Base-by-base conservation (phyloP, 2,888 invertebrate species). In the Herminia tarsipennalis region DNA sequence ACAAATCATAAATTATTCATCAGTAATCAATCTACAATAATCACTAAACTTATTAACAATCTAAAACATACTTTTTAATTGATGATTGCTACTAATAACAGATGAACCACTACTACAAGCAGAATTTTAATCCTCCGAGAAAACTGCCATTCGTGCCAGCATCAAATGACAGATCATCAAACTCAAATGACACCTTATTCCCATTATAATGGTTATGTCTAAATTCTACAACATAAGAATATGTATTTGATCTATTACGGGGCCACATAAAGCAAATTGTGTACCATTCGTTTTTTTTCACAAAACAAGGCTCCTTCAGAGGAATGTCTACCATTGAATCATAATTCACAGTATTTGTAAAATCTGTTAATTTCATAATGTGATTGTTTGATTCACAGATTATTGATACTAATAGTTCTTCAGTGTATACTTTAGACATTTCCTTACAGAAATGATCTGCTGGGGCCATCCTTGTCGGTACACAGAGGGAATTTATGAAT, bases 221-320 rank as follows among this genome's bases (percentile, higher is more conserved):
- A 46, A 82, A 81, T 66, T 86, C 86, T 12, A 91, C 83, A 46
- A 84, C 78, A 76, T 92, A 92, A 32, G 80, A 81, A 69, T 80
- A 81, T 42, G 79, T 56, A 35, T 76, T 71, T 54, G 68, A 79
- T 39, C 70, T 73, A 51, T 80, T 75, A 39, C 61, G 65, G 16
- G 87, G 86, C 92, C 92, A 92, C 17, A 65, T 64, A 66, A 92
- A 88, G 48, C 68, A 78, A 33, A 92, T 81, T 73, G 78, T 84
- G 52, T 92, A 90, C 90, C 88, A 90, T 36, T 80, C 75, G 61
- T 87, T 81, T 66, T 83, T 88, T 61, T 84, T 84, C 14, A 92
- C 71, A 47, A 89, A 81, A 56, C 85, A 82, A 8, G 92, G 88
- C 49, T 89, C 83, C 32, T 72, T 66, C 20, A 92, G 75, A 40